phyloP scores from a whole-genome alignment of 2,797 vertebrate genomes.

The Erethizon dorsatum region DNA sequence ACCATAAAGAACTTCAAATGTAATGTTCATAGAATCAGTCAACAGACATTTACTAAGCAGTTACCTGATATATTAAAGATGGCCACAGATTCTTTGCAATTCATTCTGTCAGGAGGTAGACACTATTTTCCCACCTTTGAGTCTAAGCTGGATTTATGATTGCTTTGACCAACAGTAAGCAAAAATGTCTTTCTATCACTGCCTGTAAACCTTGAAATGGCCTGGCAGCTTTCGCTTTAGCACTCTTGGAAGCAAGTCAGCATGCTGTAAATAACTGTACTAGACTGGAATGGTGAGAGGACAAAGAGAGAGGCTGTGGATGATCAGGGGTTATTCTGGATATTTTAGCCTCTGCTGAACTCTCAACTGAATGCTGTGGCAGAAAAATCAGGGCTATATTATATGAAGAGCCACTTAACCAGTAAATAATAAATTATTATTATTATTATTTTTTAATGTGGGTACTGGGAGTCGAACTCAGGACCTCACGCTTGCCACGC shows the following conservation, averaged over 20 bases:
- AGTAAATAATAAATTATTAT: conserved; percentile 10
- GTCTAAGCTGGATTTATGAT: not conserved
- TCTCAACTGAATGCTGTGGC: not conserved
- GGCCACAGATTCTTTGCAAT: conserved; percentile 28
- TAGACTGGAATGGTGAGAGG: not conserved
- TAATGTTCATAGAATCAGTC: not conserved
- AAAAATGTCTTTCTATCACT: not conserved
- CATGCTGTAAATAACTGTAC: not conserved
- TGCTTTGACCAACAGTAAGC: not conserved
- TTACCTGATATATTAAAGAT: not conserved
- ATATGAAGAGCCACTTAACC: not conserved
- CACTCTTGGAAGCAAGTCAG: not conserved
- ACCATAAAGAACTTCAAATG: conserved; percentile 5
- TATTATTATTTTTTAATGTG: not conserved
- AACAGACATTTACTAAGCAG: conserved; percentile 39
- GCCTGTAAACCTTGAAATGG: not conserved
- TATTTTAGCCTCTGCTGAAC: not conserved
- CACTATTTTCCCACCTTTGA: not conserved
- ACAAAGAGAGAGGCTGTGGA: not conserved
- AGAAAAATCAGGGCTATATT: not conserved
- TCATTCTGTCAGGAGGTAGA: not conserved
- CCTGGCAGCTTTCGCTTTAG: not conserved
- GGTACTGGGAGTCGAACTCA: too few relatives aligned
- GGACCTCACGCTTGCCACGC: too few relatives aligned
- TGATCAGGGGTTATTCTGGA: not conserved